Evolutionary conservation across 2,797 vertebrate genomes (phyloP).

Genomic region (Poeciliopsis paucimaculata): DNA sequence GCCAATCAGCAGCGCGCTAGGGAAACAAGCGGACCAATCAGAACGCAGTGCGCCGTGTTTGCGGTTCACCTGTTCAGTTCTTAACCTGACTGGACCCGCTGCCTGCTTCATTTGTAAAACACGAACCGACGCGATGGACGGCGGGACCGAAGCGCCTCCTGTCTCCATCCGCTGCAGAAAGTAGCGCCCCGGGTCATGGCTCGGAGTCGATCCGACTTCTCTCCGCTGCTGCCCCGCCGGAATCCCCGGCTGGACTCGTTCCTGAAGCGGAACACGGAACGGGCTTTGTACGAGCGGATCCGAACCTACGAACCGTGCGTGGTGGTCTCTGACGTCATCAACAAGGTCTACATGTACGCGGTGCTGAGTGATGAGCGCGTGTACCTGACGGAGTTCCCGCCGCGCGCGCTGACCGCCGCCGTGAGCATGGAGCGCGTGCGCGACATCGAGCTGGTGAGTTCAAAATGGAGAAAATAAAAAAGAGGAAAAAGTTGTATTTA

Average conservation of each 20-base stretch:
- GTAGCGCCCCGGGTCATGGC: constrained; percentile 62
- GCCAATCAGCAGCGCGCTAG: constrained; percentile 48
- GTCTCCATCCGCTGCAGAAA: not conserved
- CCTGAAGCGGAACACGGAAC: constrained; percentile 78
- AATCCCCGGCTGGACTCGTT: constrained; percentile 83
- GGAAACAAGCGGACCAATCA: constrained; percentile 45
- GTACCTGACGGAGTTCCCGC: constrained; percentile 81
- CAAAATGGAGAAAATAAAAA: not conserved
- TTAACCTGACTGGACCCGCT: not conserved
- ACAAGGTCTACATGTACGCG: constrained; percentile 79
- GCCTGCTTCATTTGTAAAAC: not conserved
- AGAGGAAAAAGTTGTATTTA: not conserved
- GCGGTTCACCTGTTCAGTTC: constrained; percentile 20
- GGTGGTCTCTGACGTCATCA: constrained; percentile 72
- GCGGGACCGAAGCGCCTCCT: not conserved
- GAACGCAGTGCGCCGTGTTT: constrained; percentile 9
- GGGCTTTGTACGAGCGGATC: constrained; percentile 76
- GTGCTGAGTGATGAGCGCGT: constrained; percentile 81
- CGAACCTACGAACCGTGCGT: constrained; percentile 81
- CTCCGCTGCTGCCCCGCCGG: constrained; percentile 37
- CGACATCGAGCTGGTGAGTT: constrained; percentile 84
- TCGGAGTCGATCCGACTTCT: constrained; percentile 34
- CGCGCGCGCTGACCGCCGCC: constrained; percentile 73
- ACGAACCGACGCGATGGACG: not conserved
- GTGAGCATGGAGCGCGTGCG: constrained; percentile 74